Percentiles rank a stretch among this genome's conserved stretches.
Evolutionary conservation across 2,797 vertebrate genomes (phyloP).

Genomic region (Sebastes hopkinsi): DNA sequence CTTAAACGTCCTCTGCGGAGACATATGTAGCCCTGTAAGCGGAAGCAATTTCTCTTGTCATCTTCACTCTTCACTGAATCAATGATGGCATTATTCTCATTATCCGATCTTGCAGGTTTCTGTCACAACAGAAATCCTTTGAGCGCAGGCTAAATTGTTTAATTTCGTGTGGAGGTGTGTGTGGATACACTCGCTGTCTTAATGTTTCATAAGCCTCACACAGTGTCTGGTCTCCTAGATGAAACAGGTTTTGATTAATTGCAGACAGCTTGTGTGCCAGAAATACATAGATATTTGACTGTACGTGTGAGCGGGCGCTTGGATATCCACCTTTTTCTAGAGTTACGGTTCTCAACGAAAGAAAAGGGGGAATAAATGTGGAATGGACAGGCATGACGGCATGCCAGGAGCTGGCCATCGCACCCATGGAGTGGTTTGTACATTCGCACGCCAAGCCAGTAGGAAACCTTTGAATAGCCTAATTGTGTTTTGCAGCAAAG

Average conservation of each 20-base stretch:
- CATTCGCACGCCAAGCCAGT: constrained; percentile 29
- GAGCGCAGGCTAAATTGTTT: constrained; percentile 46
- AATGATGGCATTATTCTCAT: constrained; percentile 41
- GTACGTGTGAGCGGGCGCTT: constrained; percentile 4
- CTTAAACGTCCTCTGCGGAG: constrained; percentile 18
- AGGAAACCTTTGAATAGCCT: constrained; percentile 47
- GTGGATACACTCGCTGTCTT: constrained; percentile 33
- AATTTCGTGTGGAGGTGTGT: constrained; percentile 38
- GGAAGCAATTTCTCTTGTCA: constrained; percentile 38
- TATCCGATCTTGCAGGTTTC: constrained; percentile 54
- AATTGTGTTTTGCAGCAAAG: constrained; percentile 49
- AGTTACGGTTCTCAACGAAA: constrained; percentile 10
- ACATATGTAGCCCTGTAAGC: constrained; percentile 6
- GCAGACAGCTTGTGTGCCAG: constrained; percentile 18
- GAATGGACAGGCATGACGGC: constrained; percentile 15
- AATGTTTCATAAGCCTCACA: constrained; percentile 53
- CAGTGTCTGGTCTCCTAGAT: constrained; percentile 43
- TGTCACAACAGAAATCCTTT: constrained; percentile 51
- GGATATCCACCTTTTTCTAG: constrained; percentile 1
- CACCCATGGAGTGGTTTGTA: constrained; percentile 39
- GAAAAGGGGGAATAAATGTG: constrained; percentile 33
- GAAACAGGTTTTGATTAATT: constrained; percentile 58
- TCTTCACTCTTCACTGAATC: constrained; percentile 39
- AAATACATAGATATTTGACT: constrained; percentile 31
- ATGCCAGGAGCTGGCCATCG: constrained; percentile 49